Conservation (phyloP, 1,140 invertebrate species). For the Drosophila ironensis region DNA sequence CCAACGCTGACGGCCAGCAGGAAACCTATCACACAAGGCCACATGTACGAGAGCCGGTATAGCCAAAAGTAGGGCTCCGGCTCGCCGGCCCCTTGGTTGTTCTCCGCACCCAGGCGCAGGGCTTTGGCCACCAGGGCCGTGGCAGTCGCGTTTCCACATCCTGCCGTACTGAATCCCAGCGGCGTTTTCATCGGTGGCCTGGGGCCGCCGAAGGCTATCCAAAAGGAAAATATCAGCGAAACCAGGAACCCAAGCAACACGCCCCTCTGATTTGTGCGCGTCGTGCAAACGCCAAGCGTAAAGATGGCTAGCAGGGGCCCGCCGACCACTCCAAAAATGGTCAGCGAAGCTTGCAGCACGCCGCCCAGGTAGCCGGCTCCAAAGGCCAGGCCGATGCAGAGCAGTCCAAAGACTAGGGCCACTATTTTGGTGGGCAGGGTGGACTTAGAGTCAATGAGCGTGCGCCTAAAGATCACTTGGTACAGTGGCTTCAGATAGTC, state of each 20-base stretch:
- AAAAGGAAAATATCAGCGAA: conserved; percentile 89
- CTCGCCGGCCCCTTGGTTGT: conserved; percentile 6
- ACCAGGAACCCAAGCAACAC: conserved; percentile 86
- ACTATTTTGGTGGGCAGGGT: conserved; percentile 85
- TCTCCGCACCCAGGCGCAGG: conserved; percentile 2
- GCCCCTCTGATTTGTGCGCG: conserved; percentile 87
- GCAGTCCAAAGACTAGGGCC: conserved; percentile 87
- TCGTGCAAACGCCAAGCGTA: conserved; percentile 89
- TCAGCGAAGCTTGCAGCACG: conserved; percentile 88
- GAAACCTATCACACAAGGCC: conserved; percentile 89
- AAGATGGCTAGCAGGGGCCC: conserved; percentile 91
- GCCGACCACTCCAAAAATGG: conserved; percentile 91
- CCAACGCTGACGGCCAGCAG: conserved; percentile 86
- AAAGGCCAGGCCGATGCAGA: conserved; percentile 89
- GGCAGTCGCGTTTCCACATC: conserved; percentile 82
- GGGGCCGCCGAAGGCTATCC: conserved; percentile 93
- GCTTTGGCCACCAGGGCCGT: conserved; percentile 23
- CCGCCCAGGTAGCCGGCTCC: conserved; percentile 86
- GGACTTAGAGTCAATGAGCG: conserved; percentile 62
- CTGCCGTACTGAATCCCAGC: conserved; percentile 84
- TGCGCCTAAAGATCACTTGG: conserved; percentile 68
- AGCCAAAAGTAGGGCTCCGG: conserved; percentile 65
- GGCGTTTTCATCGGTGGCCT: conserved; percentile 85
- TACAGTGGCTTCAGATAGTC: conserved; percentile 88
- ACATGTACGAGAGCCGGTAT: conserved; percentile 91